Conservation (phyloP, 2,797 vertebrate genomes). For the Cyprinella venusta region DNA sequence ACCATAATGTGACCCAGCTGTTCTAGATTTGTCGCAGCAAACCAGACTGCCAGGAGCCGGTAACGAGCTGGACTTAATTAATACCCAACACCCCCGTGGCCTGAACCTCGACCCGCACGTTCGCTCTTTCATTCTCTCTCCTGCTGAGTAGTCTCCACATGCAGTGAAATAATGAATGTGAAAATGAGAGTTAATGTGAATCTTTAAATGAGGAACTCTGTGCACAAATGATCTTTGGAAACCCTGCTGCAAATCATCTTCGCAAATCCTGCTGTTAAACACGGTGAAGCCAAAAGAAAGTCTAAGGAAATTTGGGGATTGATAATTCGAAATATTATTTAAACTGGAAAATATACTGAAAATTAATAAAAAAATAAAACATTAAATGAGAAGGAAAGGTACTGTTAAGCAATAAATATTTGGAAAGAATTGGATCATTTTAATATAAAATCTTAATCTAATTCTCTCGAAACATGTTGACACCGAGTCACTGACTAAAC, state of each 20-base stretch:
- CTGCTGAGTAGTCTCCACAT: conserved; percentile 49
- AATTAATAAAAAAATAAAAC: neutral
- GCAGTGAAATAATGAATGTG: conserved; percentile 46
- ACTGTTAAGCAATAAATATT: neutral
- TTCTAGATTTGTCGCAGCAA: conserved; percentile 46
- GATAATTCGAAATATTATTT: no score
- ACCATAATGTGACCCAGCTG: conserved; percentile 58
- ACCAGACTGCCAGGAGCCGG: conserved; percentile 63
- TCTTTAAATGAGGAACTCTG: conserved; percentile 32
- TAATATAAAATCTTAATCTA: neutral
- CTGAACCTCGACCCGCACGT: conserved; percentile 49
- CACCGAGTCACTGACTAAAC: neutral
- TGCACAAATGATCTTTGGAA: conserved; percentile 34
- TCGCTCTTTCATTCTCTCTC: conserved; percentile 33
- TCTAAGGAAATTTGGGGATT: neutral
- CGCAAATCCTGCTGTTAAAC: conserved; percentile 9
- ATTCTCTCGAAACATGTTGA: neutral
- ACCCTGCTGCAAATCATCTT: conserved; percentile 43
- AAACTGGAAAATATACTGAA: neutral
- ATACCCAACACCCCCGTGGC: conserved; percentile 53
- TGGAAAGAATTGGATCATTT: neutral
- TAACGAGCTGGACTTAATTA: conserved; percentile 61
- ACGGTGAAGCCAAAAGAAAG: neutral
- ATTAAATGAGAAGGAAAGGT: neutral
- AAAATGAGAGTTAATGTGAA: conserved; percentile 51